Evolutionary conservation across 2,888 invertebrate genomes (phyloP).

Genomic region (Sarcophaga subvicina): DNA sequence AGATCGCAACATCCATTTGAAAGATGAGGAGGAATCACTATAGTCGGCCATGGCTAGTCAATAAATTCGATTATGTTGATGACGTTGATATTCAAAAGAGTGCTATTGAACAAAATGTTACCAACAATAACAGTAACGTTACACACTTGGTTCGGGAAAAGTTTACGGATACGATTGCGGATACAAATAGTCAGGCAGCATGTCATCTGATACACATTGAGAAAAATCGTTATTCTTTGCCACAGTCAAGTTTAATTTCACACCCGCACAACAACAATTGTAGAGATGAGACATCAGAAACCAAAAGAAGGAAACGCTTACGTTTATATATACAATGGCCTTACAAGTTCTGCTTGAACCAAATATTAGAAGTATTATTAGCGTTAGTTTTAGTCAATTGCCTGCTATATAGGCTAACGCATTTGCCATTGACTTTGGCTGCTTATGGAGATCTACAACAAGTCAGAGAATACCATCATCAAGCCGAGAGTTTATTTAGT

Average conservation of each 20-base stretch:
- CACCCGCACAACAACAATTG: conserved; percentile 45
- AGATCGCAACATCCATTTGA: conserved; percentile 57
- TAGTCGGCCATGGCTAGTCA: conserved; percentile 78
- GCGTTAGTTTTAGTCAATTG: conserved; percentile 81
- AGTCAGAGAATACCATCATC: conserved; percentile 59
- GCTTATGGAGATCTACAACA: conserved; percentile 71
- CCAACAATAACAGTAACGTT: conserved; percentile 57
- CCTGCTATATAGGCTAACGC: conserved; percentile 73
- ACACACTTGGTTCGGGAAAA: conserved; percentile 62
- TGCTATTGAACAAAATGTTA: conserved; percentile 25
- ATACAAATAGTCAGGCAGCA: conserved; percentile 28
- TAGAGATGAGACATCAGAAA: conserved; percentile 44
- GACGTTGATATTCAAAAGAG: conserved; percentile 19
- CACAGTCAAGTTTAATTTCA: conserved; percentile 42
- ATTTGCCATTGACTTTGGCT: conserved; percentile 74
- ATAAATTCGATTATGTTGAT: conserved; percentile 54
- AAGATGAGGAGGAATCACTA: conserved; percentile 78
- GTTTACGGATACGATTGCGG: conserved; percentile 64
- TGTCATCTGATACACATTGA: neutral
- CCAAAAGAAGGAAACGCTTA: conserved; percentile 44
- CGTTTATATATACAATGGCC: conserved; percentile 56
- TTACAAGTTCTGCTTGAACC: conserved; percentile 77
- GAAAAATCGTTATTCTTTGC: conserved; percentile 20
- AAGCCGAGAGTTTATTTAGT: conserved; percentile 65
- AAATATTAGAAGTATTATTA: conserved; percentile 82